Conservation (phyloP, 1,140 invertebrate species). For the Portunus trituberculatus region DNA sequence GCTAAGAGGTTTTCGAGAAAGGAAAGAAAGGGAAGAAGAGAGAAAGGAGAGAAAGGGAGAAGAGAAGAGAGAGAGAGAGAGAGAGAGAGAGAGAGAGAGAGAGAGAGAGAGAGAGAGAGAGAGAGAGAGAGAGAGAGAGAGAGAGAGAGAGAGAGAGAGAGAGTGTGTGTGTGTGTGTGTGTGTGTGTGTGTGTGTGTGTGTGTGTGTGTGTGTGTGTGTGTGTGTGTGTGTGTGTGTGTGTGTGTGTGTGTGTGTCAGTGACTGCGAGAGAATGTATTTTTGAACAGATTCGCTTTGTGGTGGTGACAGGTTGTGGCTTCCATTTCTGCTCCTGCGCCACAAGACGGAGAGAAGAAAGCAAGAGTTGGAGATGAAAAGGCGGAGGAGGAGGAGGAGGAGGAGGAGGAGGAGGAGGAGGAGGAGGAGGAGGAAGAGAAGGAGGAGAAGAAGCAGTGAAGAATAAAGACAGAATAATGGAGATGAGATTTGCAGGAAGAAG, state of each 20-base stretch:
- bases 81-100: no score
- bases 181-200: background rate
- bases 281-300: background rate
- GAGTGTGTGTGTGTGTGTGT: background rate
- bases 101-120: no score
- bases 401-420: background rate
- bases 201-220: background rate
- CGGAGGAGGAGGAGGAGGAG: background rate
- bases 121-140: no score
- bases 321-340: background rate
- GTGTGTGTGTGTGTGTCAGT: background rate
- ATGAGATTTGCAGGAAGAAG: background rate
- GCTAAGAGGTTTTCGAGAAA: background rate
- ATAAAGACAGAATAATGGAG: background rate
- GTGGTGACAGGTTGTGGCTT: background rate
- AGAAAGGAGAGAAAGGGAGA: no score
- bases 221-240: constrained; percentile 20
- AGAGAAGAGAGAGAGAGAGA: no score
- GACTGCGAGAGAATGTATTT: background rate
- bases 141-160: no score
- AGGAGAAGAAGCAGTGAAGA: background rate
- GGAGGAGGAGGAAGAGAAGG: background rate
- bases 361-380: background rate
- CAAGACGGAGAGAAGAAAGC: background rate
- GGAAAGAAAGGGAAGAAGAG: no score